phyloP scores from a whole-genome alignment of 2,797 vertebrate genomes.

The Enoplosus armatus region DNA sequence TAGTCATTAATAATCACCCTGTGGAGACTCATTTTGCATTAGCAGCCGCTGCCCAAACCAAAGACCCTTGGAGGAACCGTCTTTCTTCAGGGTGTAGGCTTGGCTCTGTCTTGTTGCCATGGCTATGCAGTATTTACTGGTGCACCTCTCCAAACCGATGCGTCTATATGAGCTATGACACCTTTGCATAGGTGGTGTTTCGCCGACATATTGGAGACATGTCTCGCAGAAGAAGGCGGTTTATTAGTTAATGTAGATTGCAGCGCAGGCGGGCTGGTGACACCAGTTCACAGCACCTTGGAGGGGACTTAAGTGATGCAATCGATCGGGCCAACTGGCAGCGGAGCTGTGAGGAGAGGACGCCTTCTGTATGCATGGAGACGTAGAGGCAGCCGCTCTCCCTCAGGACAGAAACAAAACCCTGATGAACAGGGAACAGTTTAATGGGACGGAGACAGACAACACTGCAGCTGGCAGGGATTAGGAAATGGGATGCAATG shows the following conservation, averaged over 20 bases:
- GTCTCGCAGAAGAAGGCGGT: conserved; percentile 40
- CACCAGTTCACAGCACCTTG: conserved; percentile 52
- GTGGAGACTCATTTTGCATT: background rate
- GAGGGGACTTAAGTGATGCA: conserved; percentile 62
- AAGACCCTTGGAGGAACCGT: background rate
- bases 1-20: background rate
- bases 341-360: conserved; percentile 32
- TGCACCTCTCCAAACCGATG: background rate
- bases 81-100: background rate
- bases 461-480: conserved; percentile 22
- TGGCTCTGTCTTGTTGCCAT: conserved; percentile 30
- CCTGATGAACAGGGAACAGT: conserved; percentile 25
- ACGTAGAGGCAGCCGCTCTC: conserved; percentile 14
- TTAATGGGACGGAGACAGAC: conserved; percentile 30
- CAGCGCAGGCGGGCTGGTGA: conserved; percentile 33
- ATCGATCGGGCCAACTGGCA: conserved; percentile 55
- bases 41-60: background rate
- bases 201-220: conserved; percentile 36
- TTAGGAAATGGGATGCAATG: background rate
- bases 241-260: conserved; percentile 65
- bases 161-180: conserved; percentile 36
- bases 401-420: conserved; percentile 35
- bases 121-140: conserved; percentile 34
- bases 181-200: conserved; percentile 51
- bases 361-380: conserved; percentile 35